phyloP scores from a whole-genome alignment of 2,888 invertebrate genomes.

The Drosophila planitibia region DNA sequence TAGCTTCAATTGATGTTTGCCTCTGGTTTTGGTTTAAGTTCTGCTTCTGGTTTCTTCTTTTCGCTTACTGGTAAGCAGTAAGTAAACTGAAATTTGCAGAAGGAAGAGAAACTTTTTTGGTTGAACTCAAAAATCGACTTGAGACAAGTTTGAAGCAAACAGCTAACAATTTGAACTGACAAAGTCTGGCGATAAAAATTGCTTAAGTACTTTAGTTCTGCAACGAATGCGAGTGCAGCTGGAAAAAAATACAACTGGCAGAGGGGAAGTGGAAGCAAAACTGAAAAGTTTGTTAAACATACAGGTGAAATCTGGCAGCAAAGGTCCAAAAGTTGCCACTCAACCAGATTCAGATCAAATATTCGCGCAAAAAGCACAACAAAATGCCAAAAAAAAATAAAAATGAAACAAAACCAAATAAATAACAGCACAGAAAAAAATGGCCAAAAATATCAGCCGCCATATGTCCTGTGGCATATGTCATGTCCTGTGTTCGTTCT shows the following conservation, averaged over 20 bases:
- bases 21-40: slow-evolving; percentile 1
- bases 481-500: slow-evolving; percentile 32
- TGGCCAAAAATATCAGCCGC: slow-evolving; percentile 37
- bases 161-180: slow-evolving; percentile 78
- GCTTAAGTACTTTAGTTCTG: slow-evolving; percentile 76
- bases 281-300: slow-evolving; percentile 71
- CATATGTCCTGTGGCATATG: slow-evolving; percentile 60
- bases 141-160: slow-evolving; percentile 65
- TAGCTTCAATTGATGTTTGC: slow-evolving; percentile 44
- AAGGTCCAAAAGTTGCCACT: slow-evolving; percentile 52
- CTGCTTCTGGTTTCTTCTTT: background rate
- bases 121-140: slow-evolving; percentile 46
- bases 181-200: slow-evolving; percentile 77
- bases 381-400: slow-evolving; percentile 14
- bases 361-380: slow-evolving; percentile 9
- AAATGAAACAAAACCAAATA: background rate
- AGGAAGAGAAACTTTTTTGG: slow-evolving; percentile 32
- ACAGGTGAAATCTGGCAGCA: slow-evolving; percentile 63
- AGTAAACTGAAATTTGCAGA: slow-evolving; percentile 69
- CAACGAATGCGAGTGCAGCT: slow-evolving; percentile 37
- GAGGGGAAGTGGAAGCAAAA: background rate
- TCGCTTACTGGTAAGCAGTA: slow-evolving; percentile 23
- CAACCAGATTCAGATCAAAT: slow-evolving; percentile 53
- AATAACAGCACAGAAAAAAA: slow-evolving; percentile 20
- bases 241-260: background rate